Evolutionary conservation across 35 echinoderm and acorn worm genomes (phyloP).

Genomic region (Eucidaris tribuloides): DNA sequence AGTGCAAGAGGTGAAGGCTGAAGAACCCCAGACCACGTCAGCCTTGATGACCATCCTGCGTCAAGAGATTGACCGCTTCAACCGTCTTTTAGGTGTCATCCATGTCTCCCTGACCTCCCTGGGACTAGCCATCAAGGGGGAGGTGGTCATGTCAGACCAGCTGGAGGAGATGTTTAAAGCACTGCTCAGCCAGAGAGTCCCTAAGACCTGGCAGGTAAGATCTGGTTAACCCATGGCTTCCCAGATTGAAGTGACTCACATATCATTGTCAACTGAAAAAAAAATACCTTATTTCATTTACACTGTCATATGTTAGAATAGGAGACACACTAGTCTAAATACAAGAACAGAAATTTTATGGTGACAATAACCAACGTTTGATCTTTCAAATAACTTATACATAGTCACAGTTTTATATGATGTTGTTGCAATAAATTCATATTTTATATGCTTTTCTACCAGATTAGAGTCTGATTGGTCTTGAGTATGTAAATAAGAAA

Average conservation of each 20-base stretch:
- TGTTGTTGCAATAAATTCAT: too few relatives aligned
- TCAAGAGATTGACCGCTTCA: slow-evolving; percentile 93
- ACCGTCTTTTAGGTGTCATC: slow-evolving; percentile 75
- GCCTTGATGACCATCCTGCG: slow-evolving; percentile 78
- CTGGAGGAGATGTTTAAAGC: slow-evolving; percentile 99
- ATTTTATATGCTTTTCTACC: too few relatives aligned
- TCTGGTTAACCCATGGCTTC: too few relatives aligned
- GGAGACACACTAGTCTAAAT: neutral
- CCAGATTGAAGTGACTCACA: too few relatives aligned
- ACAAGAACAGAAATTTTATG: too few relatives aligned
- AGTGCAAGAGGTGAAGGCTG: too few relatives aligned
- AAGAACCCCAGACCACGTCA: slow-evolving; percentile 51
- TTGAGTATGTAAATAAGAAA: too few relatives aligned
- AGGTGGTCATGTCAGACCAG: slow-evolving; percentile 97
- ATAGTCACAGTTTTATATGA: too few relatives aligned
- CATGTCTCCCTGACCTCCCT: slow-evolving; percentile 66
- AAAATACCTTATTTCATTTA: neutral
- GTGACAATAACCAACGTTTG: too few relatives aligned
- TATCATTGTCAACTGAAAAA: too few relatives aligned
- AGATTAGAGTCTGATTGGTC: too few relatives aligned
- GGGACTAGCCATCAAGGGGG: slow-evolving; percentile 85
- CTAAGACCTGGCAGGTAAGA: slow-evolving; percentile 88
- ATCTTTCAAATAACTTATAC: too few relatives aligned
- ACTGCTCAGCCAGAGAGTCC: slow-evolving; percentile 81
- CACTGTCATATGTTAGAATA: neutral